Base-by-base conservation (phyloP, 2,113 vertebrate species). In the Hippocampus zosterae region DNA sequence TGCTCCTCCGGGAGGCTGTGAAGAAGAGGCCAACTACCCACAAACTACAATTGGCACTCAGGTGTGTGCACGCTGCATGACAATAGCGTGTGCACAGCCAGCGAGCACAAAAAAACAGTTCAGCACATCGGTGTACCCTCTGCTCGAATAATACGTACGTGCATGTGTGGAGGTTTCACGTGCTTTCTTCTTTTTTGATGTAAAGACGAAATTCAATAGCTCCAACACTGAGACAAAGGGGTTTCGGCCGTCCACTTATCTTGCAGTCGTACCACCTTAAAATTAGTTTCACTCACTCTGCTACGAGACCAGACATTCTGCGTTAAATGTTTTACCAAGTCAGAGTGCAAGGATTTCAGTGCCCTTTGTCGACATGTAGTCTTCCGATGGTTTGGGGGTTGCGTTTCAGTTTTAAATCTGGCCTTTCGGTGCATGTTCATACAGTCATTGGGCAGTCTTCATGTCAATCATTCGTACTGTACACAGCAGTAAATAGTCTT, bases 1-100 rank as follows among this genome's bases (percentile, higher is more conserved):
- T 68, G 72, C 67, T 84, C 84, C 85, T 69, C 72, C n/a, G 80
- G 85, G 87, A 84, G 83, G 60, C 70, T 60, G 78, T 50, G 23
- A 75, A 62, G 73, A 84, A 76, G 70, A 87, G 77, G 76, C 71
- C 76, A 85, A 71, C 79, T 76, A 80, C 67, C 75, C 62, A 10
- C 78, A 79, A 80, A 79, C 73, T 67, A 70, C 67, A 70, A 53
- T 21, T 52, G 69, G 72, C 67, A 70, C 23, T 1, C 19, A 56
- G 60, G 0, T 41, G 9, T 46, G 44, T 66, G 57, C 68, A 63
- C 33, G 46, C 33, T 37, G 37, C 27, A 19, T 37, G 61, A 63
- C 61, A 63, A 63, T 63, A 42, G 37, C 63, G 70, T 50, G 71
- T 67, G 50, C 40, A 7, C 40, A 59, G 56, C 44, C 40, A 23